phyloP scores from a whole-genome alignment of 2,888 invertebrate species.

The Tillus elongatus region DNA sequence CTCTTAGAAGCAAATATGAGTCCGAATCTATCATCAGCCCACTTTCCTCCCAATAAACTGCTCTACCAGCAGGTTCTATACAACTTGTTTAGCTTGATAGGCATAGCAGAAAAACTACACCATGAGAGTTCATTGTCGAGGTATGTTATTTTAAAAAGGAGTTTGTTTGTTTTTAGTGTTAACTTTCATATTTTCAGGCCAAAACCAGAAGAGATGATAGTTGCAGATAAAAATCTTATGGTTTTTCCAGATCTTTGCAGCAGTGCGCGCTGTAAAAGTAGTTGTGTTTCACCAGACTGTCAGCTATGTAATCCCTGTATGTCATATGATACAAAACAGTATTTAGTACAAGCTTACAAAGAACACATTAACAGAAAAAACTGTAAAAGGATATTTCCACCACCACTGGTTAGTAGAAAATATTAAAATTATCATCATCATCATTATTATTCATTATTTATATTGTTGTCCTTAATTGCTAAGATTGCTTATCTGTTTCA shows the following conservation, averaged over 20 bases:
- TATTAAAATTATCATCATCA: constrained; percentile 2
- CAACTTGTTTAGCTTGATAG: constrained; percentile 71
- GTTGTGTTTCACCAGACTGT: constrained; percentile 61
- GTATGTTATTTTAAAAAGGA: too few relatives aligned
- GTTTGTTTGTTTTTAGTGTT: too few relatives aligned
- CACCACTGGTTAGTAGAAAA: constrained; percentile 49
- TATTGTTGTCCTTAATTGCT: constrained; percentile 5
- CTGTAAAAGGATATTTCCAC: constrained; percentile 75
- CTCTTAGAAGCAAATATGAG: constrained; percentile 98
- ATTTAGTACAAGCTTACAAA: constrained; percentile 58
- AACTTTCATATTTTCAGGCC: constrained; percentile 22
- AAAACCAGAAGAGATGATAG: constrained; percentile 33
- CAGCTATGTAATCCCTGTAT: constrained; percentile 73
- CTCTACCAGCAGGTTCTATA: constrained; percentile 89
- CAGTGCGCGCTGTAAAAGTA: constrained; percentile 45
- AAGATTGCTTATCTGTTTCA: neutral
- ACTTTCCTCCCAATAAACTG: constrained; percentile 79
- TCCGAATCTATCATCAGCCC: constrained; percentile 89
- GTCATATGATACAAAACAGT: constrained; percentile 47
- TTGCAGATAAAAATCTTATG: constrained; percentile 70
- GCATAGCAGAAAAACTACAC: constrained; percentile 51
- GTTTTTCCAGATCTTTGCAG: constrained; percentile 64
- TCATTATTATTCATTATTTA: constrained; percentile 12
- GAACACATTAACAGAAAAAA: constrained; percentile 76
- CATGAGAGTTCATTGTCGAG: constrained; percentile 38